Conservation (phyloP, 35 echinoderm and acorn worm genomes). For the Heliocidaris erythrogramma region DNA sequence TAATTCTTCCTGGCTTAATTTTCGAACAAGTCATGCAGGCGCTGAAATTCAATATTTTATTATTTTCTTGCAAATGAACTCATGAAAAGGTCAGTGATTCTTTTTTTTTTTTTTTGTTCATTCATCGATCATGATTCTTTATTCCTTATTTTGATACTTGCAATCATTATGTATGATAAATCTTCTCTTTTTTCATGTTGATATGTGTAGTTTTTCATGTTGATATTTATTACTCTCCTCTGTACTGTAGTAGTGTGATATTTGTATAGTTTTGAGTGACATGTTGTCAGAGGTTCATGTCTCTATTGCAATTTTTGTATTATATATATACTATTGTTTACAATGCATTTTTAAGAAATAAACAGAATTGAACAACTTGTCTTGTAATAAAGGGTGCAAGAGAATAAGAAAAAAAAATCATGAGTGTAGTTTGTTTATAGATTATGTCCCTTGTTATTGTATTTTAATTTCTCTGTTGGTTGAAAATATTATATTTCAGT, state of each 20-base stretch:
- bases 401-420: slow-evolving; percentile 13
- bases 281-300: slow-evolving; percentile 18
- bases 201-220: slow-evolving; percentile 26
- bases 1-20: neutral
- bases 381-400: slow-evolving; percentile 36
- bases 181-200: slow-evolving; percentile 1
- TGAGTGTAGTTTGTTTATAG: neutral
- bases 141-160: neutral
- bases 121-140: neutral
- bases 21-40: neutral
- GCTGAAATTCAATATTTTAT: neutral
- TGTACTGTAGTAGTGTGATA: slow-evolving; percentile 30
- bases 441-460: neutral
- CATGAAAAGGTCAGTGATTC: neutral
- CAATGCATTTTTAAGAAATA: slow-evolving; percentile 41
- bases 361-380: slow-evolving; percentile 27
- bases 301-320: slow-evolving; percentile 31
- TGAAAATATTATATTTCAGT: neutral
- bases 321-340: slow-evolving; percentile 36
- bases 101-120: neutral
- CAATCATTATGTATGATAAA: neutral
- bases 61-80: neutral
- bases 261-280: slow-evolving; percentile 36
- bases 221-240: slow-evolving; percentile 13
- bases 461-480: neutral